A percentile compares a stretch with the other conserved stretches of the same genome.
Conservation (phyloP, 2,113 vertebrate genomes). For the Oncorhynchus clarkii region DNA sequence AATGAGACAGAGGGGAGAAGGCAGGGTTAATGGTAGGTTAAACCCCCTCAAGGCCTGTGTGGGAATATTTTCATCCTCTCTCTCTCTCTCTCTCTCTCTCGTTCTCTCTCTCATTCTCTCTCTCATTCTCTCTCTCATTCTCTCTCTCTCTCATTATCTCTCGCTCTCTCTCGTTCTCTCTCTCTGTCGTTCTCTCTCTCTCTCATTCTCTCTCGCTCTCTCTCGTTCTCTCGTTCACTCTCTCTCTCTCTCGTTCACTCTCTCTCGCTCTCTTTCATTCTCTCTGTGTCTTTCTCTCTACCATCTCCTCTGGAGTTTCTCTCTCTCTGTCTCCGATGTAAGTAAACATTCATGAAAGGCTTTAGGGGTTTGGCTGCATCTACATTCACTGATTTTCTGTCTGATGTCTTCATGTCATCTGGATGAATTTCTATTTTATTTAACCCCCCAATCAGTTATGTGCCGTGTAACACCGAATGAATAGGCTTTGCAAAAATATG, state of each 20-base stretch:
- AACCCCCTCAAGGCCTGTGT: not conserved
- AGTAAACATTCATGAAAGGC: not conserved
- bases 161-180: too few relatives aligned
- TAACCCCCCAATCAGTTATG: not conserved
- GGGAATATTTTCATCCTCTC: not conserved
- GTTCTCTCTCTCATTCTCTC: too few relatives aligned
- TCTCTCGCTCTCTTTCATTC: too few relatives aligned
- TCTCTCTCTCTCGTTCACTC: too few relatives aligned
- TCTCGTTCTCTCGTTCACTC: too few relatives aligned
- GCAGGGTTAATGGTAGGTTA: not conserved
- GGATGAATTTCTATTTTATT: not conserved
- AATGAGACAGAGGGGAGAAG: not conserved
- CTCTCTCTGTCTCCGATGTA: not conserved
- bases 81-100: too few relatives aligned
- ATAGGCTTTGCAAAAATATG: not conserved
- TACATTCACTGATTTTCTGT: not conserved
- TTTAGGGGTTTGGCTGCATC: not conserved
- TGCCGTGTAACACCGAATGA: not conserved
- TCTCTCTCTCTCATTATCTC: too few relatives aligned
- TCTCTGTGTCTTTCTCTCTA: not conserved
- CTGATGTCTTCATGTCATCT: not conserved
- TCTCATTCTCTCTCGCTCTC: too few relatives aligned
- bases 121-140: too few relatives aligned
- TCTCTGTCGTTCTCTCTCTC: too few relatives aligned
- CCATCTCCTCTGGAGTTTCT: too few relatives aligned